phyloP scores from a whole-genome alignment of 2,113 vertebrate genomes.

The Marcusenius ussheri region DNA sequence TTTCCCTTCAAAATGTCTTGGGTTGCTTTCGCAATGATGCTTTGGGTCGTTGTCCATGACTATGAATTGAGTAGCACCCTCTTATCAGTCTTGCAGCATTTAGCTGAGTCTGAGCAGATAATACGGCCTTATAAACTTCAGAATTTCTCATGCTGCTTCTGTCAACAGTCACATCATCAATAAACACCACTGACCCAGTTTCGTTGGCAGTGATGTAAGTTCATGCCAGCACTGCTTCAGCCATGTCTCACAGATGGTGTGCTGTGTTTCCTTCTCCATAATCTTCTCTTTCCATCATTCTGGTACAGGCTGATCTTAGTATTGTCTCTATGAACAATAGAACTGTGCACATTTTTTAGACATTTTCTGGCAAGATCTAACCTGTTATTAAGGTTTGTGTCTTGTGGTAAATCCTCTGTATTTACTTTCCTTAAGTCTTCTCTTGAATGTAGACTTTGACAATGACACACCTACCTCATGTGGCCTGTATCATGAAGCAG shows the following conservation, averaged over 20 bases:
- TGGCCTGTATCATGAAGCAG: no score
- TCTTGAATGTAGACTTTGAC: no score
- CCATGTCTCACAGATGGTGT: background rate
- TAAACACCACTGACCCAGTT: no score
- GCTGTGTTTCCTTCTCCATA: no score
- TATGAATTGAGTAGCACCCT: background rate
- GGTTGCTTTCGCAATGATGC: background rate
- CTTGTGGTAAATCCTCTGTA: no score
- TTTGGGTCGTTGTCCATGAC: background rate
- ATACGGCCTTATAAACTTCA: background rate
- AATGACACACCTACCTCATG: no score
- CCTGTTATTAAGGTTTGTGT: no score
- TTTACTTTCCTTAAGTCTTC: no score
- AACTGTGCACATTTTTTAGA: background rate
- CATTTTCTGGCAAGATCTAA: background rate
- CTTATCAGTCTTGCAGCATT: background rate
- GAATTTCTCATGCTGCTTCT: background rate
- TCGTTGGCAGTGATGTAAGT: background rate
- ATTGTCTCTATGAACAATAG: background rate
- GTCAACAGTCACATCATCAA: background rate
- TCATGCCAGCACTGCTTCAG: background rate
- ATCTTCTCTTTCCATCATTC: no score
- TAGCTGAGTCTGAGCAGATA: background rate
- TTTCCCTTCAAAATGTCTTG: background rate
- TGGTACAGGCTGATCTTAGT: no score